These are phyloP conservation scores for Nyctibius grandis DNA, from an alignment of 2,797 vertebrate genomes.

Conservation along the genomic window DNA sequence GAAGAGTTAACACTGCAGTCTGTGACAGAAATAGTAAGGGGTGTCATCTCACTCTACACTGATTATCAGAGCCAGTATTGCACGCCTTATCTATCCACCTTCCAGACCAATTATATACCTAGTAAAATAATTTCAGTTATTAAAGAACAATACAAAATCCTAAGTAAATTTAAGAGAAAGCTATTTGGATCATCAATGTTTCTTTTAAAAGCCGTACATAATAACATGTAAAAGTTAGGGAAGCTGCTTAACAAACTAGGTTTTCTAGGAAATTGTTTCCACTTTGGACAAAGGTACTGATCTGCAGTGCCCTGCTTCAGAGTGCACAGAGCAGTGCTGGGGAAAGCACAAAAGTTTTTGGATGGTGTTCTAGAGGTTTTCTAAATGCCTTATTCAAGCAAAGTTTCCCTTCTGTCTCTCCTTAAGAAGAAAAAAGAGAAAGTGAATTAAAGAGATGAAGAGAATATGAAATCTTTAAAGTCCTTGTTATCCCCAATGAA, in stretches of 20 bases:
- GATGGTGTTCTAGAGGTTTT: neutral
- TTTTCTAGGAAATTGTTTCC: conserved; percentile 37
- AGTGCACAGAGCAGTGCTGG: neutral
- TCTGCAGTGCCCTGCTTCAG: conserved; percentile 14
- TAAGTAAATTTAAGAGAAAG: neutral
- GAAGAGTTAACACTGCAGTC: neutral
- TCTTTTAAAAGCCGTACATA: neutral
- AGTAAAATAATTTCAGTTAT: neutral
- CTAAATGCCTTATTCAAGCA: neutral
- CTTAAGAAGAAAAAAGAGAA: neutral
- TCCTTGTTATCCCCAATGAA: neutral
- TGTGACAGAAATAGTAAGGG: neutral
- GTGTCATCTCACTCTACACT: neutral
- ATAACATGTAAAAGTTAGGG: neutral
- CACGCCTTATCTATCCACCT: neutral
- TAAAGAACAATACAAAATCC: neutral
- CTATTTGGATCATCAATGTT: neutral
- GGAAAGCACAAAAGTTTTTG: conserved; percentile 5
- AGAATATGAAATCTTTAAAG: neutral
- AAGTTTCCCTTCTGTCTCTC: neutral
- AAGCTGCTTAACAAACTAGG: neutral
- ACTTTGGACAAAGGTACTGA: conserved; percentile 7
- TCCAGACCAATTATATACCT: neutral
- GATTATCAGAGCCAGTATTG: neutral
- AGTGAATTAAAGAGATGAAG: neutral